phyloP scores from a whole-genome alignment of 2,113 vertebrate genomes.

The Pyrgilauda ruficollis region DNA sequence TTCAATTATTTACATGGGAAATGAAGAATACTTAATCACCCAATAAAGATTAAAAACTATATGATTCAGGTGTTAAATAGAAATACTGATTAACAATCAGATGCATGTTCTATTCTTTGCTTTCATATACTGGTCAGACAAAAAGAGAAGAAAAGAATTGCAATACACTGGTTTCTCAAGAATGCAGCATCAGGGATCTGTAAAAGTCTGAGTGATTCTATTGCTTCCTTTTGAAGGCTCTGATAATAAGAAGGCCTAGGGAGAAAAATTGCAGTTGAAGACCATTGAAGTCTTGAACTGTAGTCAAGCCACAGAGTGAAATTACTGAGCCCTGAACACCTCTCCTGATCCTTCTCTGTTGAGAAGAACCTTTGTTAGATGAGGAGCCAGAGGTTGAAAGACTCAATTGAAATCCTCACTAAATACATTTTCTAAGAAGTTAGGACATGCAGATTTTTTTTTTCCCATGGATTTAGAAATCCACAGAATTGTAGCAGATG shows the following conservation, averaged over 20 bases:
- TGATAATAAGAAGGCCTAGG: slow-evolving; percentile 36
- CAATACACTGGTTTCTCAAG: slow-evolving; percentile 31
- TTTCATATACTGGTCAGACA: slow-evolving; percentile 54
- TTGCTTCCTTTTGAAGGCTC: slow-evolving; percentile 38
- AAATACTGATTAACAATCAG: slow-evolving; percentile 42
- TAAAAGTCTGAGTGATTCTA: slow-evolving; percentile 23
- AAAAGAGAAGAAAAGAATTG: slow-evolving; percentile 59
- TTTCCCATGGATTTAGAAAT: slow-evolving; percentile 24
- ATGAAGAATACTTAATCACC: not conserved
- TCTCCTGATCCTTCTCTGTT: slow-evolving; percentile 51
- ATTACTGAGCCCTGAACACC: slow-evolving; percentile 47
- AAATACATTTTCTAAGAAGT: slow-evolving; percentile 52
- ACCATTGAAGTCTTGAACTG: slow-evolving; percentile 60
- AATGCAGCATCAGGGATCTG: slow-evolving; percentile 20
- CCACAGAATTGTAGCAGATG: not conserved
- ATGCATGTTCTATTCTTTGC: slow-evolving; percentile 44
- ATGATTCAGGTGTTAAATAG: not conserved
- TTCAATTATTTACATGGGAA: not conserved
- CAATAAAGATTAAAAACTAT: not conserved
- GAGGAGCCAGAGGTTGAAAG: slow-evolving; percentile 53
- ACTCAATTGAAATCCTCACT: slow-evolving; percentile 36
- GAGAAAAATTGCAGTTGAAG: slow-evolving; percentile 56
- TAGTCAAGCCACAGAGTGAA: slow-evolving; percentile 48
- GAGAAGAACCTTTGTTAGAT: slow-evolving; percentile 58
- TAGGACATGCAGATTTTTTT: slow-evolving; percentile 36